Evolutionary conservation across 2,797 vertebrate genomes (phyloP), one percentile per base, ranked within the genome.

Genomic region (Cyclopterus lumpus): DNA sequence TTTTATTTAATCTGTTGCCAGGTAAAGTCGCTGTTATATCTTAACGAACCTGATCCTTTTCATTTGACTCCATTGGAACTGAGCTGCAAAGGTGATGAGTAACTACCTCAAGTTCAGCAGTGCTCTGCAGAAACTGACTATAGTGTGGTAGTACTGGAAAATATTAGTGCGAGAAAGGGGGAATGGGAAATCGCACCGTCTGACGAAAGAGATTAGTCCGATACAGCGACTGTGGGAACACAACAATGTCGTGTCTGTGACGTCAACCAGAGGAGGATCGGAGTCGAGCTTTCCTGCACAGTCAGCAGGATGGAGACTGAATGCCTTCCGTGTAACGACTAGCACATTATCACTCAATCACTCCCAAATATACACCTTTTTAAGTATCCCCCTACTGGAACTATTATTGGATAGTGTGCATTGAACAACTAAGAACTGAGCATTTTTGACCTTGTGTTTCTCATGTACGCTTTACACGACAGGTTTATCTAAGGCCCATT

Each of bases 61-160:
- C 15, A 69, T 84, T 59, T 71, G 71, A 75, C 49, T 67, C 22
- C 32, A 68, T 74, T 73, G 3, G 42, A 88, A 65, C 28, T 62
- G 71, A 82, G 60, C 46, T 75, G 72, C 42, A 84, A 80, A 79
- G 79, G 73, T 80, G 60, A 67, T 69, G 59, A 24, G 77, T 67
- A 77, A 80, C 88, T 90, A 89, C 89, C 89, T 90, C 89, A 86
- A 60, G 84, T 77, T 85, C 71, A 81, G 85, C 87, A 72, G 77
- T 46, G 63, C 71, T 80, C 73, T 82, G 73, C 71, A 71, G 67
- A 74, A 73, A 84, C 48, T 57, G 63, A 73, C 71, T 36, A 15
- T 10, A 55, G 70, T 75, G 54, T 40, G 73, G 82, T 85, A 76
- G 79, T 71, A 64, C 49, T 59, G 71, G 61, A 24, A 7, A 49